phyloP scores from a whole-genome alignment of 2,888 invertebrate genomes.

The Cantharis rustica region DNA sequence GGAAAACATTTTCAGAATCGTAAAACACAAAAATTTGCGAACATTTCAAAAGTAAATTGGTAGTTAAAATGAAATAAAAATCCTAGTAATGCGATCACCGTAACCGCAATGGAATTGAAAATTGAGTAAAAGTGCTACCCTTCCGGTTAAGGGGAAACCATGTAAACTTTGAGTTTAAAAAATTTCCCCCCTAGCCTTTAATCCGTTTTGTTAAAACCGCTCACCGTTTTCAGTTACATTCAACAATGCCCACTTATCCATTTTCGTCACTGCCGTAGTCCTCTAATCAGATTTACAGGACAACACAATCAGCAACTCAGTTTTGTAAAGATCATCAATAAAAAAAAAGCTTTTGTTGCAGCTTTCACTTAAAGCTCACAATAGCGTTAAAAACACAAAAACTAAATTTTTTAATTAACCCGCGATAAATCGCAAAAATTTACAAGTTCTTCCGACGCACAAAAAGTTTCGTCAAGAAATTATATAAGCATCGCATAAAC shows the following conservation, averaged over 20 bases:
- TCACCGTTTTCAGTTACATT: slow-evolving; percentile 21
- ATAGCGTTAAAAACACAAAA: neutral
- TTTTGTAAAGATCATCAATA: slow-evolving; percentile 18
- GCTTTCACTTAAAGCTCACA: neutral
- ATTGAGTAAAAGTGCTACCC: neutral
- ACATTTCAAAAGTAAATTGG: neutral
- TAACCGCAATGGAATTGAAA: neutral
- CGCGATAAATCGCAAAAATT: neutral
- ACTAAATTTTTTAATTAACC: neutral
- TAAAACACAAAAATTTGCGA: neutral
- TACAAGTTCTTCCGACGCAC: neutral
- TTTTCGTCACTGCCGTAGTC: slow-evolving; percentile 24
- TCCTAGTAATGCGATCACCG: neutral
- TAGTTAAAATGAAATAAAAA: neutral
- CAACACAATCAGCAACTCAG: slow-evolving; percentile 17
- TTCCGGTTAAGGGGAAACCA: neutral
- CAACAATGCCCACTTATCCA: slow-evolving; percentile 30
- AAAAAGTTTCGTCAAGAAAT: neutral
- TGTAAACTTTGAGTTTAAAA: neutral
- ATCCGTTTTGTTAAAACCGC: slow-evolving; percentile 26
- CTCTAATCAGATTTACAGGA: slow-evolving; percentile 25
- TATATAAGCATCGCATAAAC: slow-evolving; percentile 1
- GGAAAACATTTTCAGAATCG: neutral
- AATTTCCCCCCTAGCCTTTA: slow-evolving; percentile 11
- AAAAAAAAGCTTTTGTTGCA: slow-evolving; percentile 17